Percentiles rank a stretch among this genome's conserved stretches.
These are phyloP conservation scores for Tiaroga cobitis DNA, from an alignment of 2,797 vertebrate species.

Conservation along the genomic window DNA sequence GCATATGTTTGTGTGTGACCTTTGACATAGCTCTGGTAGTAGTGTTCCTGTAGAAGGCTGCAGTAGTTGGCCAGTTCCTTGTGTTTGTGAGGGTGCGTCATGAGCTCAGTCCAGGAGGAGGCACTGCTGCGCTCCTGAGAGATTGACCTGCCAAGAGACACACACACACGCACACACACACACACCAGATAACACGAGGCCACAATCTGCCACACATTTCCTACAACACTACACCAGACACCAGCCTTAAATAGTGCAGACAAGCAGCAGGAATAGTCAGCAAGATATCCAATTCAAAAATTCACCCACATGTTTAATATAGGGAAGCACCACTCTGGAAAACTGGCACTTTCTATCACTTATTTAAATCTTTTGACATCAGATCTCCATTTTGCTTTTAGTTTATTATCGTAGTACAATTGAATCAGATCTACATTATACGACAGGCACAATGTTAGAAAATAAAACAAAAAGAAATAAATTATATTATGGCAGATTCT, in stretches of 20 bases:
- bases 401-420: not conserved
- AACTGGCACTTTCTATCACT: not conserved
- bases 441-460: not conserved
- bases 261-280: not conserved
- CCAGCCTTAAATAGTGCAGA: not conserved
- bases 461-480: not conserved
- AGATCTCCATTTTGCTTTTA: too few species aligned
- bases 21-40: conserved; percentile 91
- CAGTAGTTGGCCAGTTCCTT: conserved; percentile 92
- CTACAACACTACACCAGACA: conserved; percentile 1
- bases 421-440: not conserved
- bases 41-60: conserved; percentile 92
- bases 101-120: conserved; percentile 86
- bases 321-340: not conserved
- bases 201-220: not conserved
- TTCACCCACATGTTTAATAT: not conserved
- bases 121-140: conserved; percentile 86
- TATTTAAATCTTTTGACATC: not conserved
- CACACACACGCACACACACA: conserved; percentile 13
- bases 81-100: conserved; percentile 81
- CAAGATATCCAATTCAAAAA: not conserved
- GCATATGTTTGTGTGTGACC: conserved; percentile 65
- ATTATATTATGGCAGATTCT: not conserved
- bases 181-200: not conserved
- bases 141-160: conserved; percentile 78